These are phyloP conservation scores for Propithecus deckenii DNA, from an alignment of 2,797 vertebrate genomes.

Conservation along the genomic window DNA sequence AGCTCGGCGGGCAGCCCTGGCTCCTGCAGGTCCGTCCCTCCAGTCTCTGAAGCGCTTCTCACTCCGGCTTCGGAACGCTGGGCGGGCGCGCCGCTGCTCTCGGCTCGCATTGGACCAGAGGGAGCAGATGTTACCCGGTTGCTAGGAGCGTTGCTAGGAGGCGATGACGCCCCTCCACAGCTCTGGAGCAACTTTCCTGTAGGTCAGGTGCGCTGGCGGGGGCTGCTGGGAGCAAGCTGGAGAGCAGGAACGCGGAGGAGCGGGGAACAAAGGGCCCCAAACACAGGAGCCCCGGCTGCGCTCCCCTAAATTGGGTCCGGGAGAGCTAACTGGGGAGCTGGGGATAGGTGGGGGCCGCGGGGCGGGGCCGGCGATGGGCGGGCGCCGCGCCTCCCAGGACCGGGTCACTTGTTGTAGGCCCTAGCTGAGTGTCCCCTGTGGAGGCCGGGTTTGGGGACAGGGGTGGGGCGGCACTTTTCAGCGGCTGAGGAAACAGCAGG, in stretches of 20 bases:
- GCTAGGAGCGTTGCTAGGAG: constrained; percentile 94
- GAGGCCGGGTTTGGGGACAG: neutral
- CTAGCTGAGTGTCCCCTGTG: neutral
- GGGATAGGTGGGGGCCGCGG: accelerated
- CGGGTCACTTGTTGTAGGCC: neutral
- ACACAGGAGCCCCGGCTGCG: neutral
- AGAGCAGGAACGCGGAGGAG: neutral
- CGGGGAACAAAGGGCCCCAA: neutral
- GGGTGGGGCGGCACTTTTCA: neutral
- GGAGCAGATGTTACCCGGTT: constrained; percentile 94
- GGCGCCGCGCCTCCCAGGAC: neutral
- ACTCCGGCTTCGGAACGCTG: constrained; percentile 65
- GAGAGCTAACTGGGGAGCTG: neutral
- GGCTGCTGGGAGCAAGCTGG: constrained; percentile 27
- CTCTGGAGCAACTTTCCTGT: constrained; percentile 82
- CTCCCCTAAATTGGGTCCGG: neutral
- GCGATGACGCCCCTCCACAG: constrained; percentile 89
- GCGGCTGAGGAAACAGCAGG: neutral
- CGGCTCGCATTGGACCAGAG: constrained; percentile 91
- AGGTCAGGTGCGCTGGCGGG: constrained; percentile 45
- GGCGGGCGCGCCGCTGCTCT: constrained; percentile 84
- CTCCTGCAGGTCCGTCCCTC: constrained; percentile 84
- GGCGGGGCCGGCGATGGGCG: neutral
- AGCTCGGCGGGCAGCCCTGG: constrained; percentile 70
- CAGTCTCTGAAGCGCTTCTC: constrained; percentile 81